A percentile compares a stretch with the other conserved stretches of the same genome.
Conservation (phyloP, 2,797 vertebrate genomes). For the Semaprochilodus insignis region DNA sequence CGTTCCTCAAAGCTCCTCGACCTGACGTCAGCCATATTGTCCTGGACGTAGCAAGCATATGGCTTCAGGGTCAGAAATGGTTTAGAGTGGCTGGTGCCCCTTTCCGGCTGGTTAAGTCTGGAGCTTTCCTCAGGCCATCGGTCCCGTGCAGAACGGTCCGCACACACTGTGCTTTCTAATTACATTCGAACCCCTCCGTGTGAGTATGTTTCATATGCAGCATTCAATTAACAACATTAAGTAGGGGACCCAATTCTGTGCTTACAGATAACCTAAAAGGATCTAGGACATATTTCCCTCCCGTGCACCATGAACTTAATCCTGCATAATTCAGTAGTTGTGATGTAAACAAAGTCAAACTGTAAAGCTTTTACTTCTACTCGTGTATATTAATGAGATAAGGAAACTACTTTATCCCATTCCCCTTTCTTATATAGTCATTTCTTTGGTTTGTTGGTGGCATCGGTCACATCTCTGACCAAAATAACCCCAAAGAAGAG, state of each 20-base stretch:
- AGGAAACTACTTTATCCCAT: too few relatives aligned
- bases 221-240: not conserved
- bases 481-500: too few relatives aligned
- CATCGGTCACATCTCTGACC: too few relatives aligned
- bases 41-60: slow-evolving; percentile 30
- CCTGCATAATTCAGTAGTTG: too few relatives aligned
- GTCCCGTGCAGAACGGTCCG: not conserved
- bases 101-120: slow-evolving; percentile 26
- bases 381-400: too few relatives aligned
- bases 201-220: not conserved
- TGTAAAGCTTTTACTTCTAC: too few relatives aligned
- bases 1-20: slow-evolving; percentile 40
- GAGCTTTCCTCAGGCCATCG: slow-evolving; percentile 21
- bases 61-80: slow-evolving; percentile 13
- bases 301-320: too few relatives aligned
- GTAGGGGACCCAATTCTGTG: not conserved
- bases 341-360: too few relatives aligned
- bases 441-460: too few relatives aligned
- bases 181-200: not conserved
- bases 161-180: not conserved
- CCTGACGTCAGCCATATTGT: slow-evolving; percentile 56
- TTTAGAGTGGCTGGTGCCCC: not conserved
- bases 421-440: too few relatives aligned
- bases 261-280: not conserved
- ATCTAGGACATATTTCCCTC: slow-evolving; percentile 10